Evolutionary conservation across 2,113 vertebrate species (phyloP).

Genomic region (Halichoeres trimaculatus): DNA sequence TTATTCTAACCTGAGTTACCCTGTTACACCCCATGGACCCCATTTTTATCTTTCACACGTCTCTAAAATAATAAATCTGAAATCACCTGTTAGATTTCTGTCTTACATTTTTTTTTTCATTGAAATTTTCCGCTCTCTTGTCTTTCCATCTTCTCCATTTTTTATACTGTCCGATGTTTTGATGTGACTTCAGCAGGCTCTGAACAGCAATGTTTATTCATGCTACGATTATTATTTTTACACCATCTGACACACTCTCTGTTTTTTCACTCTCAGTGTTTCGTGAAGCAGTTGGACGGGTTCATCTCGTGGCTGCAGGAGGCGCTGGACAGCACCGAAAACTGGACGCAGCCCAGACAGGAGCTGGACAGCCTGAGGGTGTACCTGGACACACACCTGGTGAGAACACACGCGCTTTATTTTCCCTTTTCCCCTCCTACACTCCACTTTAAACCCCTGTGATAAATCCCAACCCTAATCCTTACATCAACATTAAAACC

Average conservation of each 20-base stretch:
- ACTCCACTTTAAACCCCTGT: too few relatives aligned
- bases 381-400: conserved; percentile 98
- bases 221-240: neutral
- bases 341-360: conserved; percentile 94
- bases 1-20: conserved; percentile 39
- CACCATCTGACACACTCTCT: neutral
- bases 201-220: conserved; percentile 8
- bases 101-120: neutral
- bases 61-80: conserved; percentile 66
- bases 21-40: conserved; percentile 41
- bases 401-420: conserved; percentile 76
- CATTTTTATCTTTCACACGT: conserved; percentile 36
- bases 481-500: neutral
- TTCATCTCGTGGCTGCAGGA: conserved; percentile 97
- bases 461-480: neutral
- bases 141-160: neutral
- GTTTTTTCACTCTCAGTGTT: conserved; percentile 80
- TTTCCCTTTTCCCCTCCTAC: neutral
- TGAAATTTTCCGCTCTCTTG: neutral
- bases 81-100: conserved; percentile 48
- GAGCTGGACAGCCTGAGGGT: conserved; percentile 90
- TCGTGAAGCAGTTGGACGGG: conserved; percentile 95
- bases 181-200: conserved; percentile 30
- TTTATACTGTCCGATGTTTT: conserved; percentile 16
- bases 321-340: conserved; percentile 94